Conservation (phyloP, 92 coral and sea anemone species). For the Zoanthus sansibaricus region DNA sequence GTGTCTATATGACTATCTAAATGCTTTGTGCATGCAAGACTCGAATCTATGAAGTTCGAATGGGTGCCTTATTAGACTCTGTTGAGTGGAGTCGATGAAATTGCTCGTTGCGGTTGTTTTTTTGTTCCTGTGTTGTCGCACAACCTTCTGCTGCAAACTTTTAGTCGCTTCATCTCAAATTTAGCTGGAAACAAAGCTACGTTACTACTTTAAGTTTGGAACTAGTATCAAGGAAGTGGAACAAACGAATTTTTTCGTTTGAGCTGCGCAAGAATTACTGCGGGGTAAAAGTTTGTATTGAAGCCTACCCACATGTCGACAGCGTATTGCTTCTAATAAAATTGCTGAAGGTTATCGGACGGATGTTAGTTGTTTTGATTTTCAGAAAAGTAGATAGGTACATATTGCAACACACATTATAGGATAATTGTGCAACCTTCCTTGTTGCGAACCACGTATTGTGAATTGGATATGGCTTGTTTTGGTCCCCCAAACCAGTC, state of each 20-base stretch:
- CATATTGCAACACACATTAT: conserved; percentile 8
- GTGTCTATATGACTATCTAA: background rate
- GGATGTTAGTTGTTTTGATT: conserved; percentile 13
- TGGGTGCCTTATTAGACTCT: background rate
- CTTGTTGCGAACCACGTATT: background rate
- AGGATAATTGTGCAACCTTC: conserved; percentile 35
- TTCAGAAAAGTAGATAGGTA: background rate
- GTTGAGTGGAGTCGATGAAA: conserved; percentile 21
- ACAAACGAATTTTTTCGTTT: conserved; percentile 33
- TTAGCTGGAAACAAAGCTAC: background rate
- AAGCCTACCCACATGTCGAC: background rate
- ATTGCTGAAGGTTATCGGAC: background rate
- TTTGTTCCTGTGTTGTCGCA: conserved; percentile 23
- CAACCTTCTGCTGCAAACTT: conserved; percentile 20
- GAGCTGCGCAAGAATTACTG: conserved; percentile 30
- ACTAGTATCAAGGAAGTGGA: conserved; percentile 23
- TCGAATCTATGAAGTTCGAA: background rate
- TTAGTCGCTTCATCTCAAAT: background rate
- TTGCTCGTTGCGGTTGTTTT: conserved; percentile 16
- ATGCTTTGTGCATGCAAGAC: background rate
- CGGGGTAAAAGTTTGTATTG: conserved; percentile 33
- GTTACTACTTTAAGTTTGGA: background rate
- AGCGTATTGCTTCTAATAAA: background rate
- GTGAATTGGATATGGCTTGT: conserved; percentile 16
- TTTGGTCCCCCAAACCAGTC: conserved; percentile 43